phyloP scores from a whole-genome alignment of 2,113 vertebrate species.

The Azemiops feae region DNA sequence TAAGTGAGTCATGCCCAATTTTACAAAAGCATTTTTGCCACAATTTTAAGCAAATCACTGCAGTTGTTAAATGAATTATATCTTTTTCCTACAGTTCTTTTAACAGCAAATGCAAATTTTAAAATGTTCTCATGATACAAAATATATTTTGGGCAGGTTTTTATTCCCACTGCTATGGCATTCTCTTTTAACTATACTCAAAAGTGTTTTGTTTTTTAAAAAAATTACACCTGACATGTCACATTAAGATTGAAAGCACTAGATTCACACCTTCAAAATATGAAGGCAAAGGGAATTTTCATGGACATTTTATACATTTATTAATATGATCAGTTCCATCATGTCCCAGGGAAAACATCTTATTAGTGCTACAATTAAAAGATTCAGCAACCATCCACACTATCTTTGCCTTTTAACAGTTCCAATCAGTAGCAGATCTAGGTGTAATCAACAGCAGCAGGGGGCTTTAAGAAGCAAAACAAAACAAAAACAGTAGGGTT shows the following conservation, averaged over 20 bases:
- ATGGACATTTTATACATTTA: constrained; percentile 56
- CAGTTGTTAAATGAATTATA: not conserved
- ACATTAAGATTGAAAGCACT: constrained; percentile 17
- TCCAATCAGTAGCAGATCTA: constrained; percentile 84
- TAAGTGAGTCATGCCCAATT: not conserved
- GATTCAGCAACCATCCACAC: constrained; percentile 77
- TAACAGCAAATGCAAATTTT: constrained; percentile 19
- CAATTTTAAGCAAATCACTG: not conserved
- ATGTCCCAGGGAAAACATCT: constrained; percentile 67
- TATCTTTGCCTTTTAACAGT: constrained; percentile 81
- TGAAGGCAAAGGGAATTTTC: constrained; percentile 47
- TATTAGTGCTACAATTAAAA: constrained; percentile 79
- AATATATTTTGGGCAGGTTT: not conserved
- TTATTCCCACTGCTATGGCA: not conserved
- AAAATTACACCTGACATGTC: constrained; percentile 4
- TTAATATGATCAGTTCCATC: constrained; percentile 59
- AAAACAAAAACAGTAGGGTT: constrained; percentile 85
- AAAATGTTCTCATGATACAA: constrained; percentile 32
- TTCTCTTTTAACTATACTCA: constrained; percentile 25
- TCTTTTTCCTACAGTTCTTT: constrained; percentile 33
- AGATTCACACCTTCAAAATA: constrained; percentile 42
- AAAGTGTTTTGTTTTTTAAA: constrained; percentile 9
- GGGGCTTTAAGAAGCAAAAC: constrained; percentile 84
- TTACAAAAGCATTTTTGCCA: not conserved
- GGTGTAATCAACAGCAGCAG: constrained; percentile 87